phyloP scores from a whole-genome alignment of 2,888 invertebrate species.

The Meteorus colon region DNA sequence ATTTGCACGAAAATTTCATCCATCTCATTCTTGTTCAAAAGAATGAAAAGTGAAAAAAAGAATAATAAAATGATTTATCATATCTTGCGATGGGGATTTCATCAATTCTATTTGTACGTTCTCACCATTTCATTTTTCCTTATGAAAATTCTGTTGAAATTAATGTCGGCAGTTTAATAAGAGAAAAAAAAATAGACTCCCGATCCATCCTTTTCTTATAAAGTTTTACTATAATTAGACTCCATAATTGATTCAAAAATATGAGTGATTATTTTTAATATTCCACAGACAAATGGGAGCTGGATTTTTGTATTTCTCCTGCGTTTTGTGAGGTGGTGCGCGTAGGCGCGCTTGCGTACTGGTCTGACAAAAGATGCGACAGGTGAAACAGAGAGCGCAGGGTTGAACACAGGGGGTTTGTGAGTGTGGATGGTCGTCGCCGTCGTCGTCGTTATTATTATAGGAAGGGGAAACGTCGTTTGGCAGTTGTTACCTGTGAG shows the following conservation, averaged over 20 bases:
- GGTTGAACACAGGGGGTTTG: conserved; percentile 44
- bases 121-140: not conserved
- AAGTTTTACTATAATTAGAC: not conserved
- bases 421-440: conserved; percentile 8
- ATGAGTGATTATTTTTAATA: not conserved
- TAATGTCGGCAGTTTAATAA: not conserved
- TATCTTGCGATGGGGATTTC: not conserved
- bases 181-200: not conserved
- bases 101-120: not conserved
- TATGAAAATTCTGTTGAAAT: not conserved
- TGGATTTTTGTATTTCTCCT: not conserved
- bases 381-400: conserved; percentile 33
- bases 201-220: not conserved
- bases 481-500: conserved; percentile 71
- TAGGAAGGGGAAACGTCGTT: conserved; percentile 64
- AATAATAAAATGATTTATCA: conserved; percentile 12
- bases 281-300: not conserved
- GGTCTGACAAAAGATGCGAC: conserved; percentile 17
- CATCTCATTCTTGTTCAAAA: conserved; percentile 38
- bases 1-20: conserved; percentile 80
- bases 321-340: not conserved
- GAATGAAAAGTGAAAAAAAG: conserved; percentile 39
- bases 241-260: not conserved
- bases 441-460: conserved; percentile 40
- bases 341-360: conserved; percentile 33